Evolutionary conservation across 2,797 vertebrate species (phyloP), one percentile per base, ranked within the genome.

Genomic region (Dendrocincla tyrannina): DNA sequence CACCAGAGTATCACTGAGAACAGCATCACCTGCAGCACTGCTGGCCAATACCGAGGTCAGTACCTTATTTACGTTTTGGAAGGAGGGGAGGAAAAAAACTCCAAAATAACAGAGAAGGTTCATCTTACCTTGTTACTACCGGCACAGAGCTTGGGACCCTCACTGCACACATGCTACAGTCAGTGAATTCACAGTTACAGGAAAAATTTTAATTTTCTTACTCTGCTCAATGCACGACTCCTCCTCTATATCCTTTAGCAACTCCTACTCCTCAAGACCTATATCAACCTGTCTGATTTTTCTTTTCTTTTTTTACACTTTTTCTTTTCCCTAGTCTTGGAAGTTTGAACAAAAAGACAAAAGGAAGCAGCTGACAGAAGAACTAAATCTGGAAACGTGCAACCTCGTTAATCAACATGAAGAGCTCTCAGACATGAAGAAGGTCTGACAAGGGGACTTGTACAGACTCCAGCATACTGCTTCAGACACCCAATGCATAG

Each of bases 321-420:
- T 62, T 44, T 35, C 9, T 35, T n/a, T 59, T 33, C 58, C 19
- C 32, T 37, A 72, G 42, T 33, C 80, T 88, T 88, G 56, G 39
- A 85, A 87, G 59, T 82, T 78, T 74, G 22, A 41, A 20, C 5
- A 7, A 50, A 93, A 91, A 88, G 87, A 94, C 47, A 88, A 97
- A 95, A 95, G 81, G 20, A 66, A 91, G 46, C 1, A 2, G 58
- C 9, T 88, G 83, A 89, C 89, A 93, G 90, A 84, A 79, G 55
- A 87, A 92, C 88, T 97, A 94, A 94, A 94, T 85, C 92, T 42
- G 46, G 92, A 93, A 95, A 85, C 2, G 5, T 59, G 39, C 47
- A 75, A 50, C 68, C 63, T 90, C 2, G 0, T 62, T 94, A 70
- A 96, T 79, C 68, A 91, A 70, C 22, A 41, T 4, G 23, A 64